Evolutionary conservation across 2,888 invertebrate species (phyloP), one percentile per base, ranked within the genome.

Genomic region (Drosophila meridiana): DNA sequence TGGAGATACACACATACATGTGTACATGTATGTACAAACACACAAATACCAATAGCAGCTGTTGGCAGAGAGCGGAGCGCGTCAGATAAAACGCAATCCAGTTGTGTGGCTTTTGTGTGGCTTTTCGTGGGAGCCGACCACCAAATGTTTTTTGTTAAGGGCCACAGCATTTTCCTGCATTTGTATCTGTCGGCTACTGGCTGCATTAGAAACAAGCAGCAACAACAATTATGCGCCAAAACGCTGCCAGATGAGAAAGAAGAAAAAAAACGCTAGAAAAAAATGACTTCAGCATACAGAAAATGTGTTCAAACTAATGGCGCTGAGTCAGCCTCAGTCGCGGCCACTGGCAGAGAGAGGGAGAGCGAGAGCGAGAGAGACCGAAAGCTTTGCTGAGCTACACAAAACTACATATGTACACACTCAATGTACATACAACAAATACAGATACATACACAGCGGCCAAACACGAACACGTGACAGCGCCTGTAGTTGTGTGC

Each of bases 231-330:
- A 78, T 77, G 78, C 76, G 78, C 52, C 73, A 73, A 42, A 77
- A 69, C 68, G 76, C 72, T 69, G 53, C 45, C 32, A 63, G 74
- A 57, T 76, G 76, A 68, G 76, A 36, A 59, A 58, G 40, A 57
- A 38, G 28, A 58, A 53, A 55, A 48, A 52, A 38, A 48, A 34
- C 40, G 57, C 34, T 75, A 64, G 58, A 78, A 69, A 71, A 70
- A 56, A 57, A 64, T 34, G 45, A 58, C 36, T 58, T 58, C 55
- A 55, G 83, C 81, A 83, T 83, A 83, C 80, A 86, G 56, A 87
- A 84, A 84, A 80, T 75, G 80, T 84, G 73, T 71, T 69, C 87
- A 79, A 84, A 85, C 88, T 85, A 85, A 87, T 81, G 85, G 83
- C 74, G 87, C 87, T 85, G 84, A 85, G 69, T 87, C 84, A 87